Evolutionary conservation across 2,113 vertebrate species (phyloP).

Genomic region (Mastomys coucha): DNA sequence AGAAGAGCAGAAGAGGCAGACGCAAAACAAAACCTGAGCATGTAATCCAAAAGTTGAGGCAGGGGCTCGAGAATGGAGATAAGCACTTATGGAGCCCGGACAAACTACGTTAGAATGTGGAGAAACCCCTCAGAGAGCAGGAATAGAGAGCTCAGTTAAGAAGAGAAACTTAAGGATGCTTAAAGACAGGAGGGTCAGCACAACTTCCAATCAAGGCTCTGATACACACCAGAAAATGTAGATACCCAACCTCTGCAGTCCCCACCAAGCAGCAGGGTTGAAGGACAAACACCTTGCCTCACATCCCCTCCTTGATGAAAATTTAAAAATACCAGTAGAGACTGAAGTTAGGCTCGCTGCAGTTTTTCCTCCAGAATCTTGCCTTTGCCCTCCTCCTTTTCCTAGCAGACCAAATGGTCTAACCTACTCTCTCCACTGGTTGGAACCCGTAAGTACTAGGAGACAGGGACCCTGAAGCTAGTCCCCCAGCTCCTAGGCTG

Average conservation of each 20-base stretch:
- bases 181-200: slow-evolving; percentile 3
- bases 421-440: neutral
- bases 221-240: neutral
- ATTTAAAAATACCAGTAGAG: slow-evolving; percentile 3
- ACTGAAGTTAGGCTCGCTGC: slow-evolving; percentile 1
- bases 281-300: slow-evolving; percentile 12
- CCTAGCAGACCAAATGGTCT: neutral
- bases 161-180: slow-evolving; percentile 3
- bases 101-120: neutral
- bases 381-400: slow-evolving; percentile 7
- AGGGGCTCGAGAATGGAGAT: slow-evolving; percentile 11
- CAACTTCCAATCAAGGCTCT: slow-evolving; percentile 13
- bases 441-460: neutral
- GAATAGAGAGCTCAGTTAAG: neutral
- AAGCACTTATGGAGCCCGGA: neutral
- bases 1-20: neutral
- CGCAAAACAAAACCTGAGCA: slow-evolving; percentile 6
- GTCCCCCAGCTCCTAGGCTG: neutral
- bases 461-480: neutral
- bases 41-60: slow-evolving; percentile 11
- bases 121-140: neutral
- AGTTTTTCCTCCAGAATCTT: slow-evolving; percentile 25
- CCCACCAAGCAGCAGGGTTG: neutral
- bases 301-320: neutral
- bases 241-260: neutral